Percentiles rank a stretch among this genome's conserved stretches.
phyloP scores from a whole-genome alignment of 2,888 invertebrate species.

The Drosophila austrosaltans region DNA sequence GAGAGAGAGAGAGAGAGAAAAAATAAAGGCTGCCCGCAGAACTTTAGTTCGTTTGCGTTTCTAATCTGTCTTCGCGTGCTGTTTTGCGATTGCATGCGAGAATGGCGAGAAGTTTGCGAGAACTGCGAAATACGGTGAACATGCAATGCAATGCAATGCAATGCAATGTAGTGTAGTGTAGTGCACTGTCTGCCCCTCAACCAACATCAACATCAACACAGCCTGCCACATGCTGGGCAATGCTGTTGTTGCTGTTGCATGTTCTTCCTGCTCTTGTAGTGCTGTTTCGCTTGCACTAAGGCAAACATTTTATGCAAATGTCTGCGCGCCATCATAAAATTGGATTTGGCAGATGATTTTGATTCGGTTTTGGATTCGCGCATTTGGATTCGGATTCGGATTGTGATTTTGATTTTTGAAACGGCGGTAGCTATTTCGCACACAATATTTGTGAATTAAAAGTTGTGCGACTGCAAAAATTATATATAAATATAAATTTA shows the following conservation, averaged over 20 bases:
- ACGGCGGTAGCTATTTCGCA: constrained; percentile 60
- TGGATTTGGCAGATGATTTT: constrained; percentile 78
- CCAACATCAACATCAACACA: constrained; percentile 53
- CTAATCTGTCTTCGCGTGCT: constrained; percentile 77
- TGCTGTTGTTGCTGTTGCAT: constrained; percentile 34
- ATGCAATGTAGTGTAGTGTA: constrained; percentile 21
- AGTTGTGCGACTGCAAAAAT: constrained; percentile 48
- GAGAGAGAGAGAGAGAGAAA: no score
- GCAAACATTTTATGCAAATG: constrained; percentile 61
- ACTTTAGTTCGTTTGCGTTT: constrained; percentile 55
- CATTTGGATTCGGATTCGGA: constrained; percentile 24
- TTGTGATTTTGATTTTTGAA: constrained; percentile 37
- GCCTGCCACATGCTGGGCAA: constrained; percentile 69
- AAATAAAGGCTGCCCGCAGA: constrained; percentile 23
- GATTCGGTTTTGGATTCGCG: constrained; percentile 25
- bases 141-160: constrained; percentile 57
- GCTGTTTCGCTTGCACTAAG: constrained; percentile 31
- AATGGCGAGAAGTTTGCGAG: constrained; percentile 28
- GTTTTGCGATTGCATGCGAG: constrained; percentile 71
- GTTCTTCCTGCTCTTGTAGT: constrained; percentile 12
- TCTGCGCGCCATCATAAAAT: constrained; percentile 70
- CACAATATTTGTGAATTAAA: constrained; percentile 51
- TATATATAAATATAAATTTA: constrained; percentile 56
- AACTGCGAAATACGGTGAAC: constrained; percentile 67
- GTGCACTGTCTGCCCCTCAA: constrained; percentile 24